Evolutionary conservation across 2,888 invertebrate genomes (phyloP), one percentile per base, ranked within the genome.

Genomic region (Linnaemya tessellans): DNA sequence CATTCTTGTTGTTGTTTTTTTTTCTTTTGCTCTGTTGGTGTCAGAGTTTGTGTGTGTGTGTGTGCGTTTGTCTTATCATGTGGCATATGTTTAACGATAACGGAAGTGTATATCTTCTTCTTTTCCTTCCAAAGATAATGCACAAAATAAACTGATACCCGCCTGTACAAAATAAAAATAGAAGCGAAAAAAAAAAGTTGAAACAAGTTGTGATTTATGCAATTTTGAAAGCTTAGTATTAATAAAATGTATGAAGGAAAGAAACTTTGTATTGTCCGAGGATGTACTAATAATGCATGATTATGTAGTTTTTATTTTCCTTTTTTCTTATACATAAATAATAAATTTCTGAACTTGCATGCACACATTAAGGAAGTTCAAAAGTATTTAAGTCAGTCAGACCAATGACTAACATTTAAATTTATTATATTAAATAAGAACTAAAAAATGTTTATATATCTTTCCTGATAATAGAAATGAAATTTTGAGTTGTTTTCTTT

Each of bases 61-160:
- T 38, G 46, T 43, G 49, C n/a, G n/a, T n/a, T n/a, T 80, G 74
- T 25, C 35, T 60, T 75, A 68, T 54, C 74, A 54, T 85, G 85
- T 85, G 79, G 65, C 82, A 82, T 82, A 82, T 82, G 85, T 71
- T 85, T 15, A 46, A 80, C 80, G 54, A 82, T 54, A 85, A 74
- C 85, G 85, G 85, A 85, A 79, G 79, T 80, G 68, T 79, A 79
- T 79, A 75, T 85, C 70, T 82, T 75, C 74, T 85, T 75, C 65
- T 56, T 62, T 80, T 75, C 58, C 71, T 83, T 73, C 43, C 77
- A 51, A 1, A 74, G 38, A 67, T 67, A 74, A 74, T 74, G 73
- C 51, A 70, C 51, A 65, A 65, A 65, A 56, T 25, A 35, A 35
- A 22, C 3, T 18, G n/a, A 49, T 18, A 18, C 49, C 15, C n/a